Percentiles rank a stretch among this genome's conserved stretches.
These are phyloP conservation scores for Heliconius erato DNA, from an alignment of 2,888 invertebrate genomes.

Conservation along the genomic window DNA sequence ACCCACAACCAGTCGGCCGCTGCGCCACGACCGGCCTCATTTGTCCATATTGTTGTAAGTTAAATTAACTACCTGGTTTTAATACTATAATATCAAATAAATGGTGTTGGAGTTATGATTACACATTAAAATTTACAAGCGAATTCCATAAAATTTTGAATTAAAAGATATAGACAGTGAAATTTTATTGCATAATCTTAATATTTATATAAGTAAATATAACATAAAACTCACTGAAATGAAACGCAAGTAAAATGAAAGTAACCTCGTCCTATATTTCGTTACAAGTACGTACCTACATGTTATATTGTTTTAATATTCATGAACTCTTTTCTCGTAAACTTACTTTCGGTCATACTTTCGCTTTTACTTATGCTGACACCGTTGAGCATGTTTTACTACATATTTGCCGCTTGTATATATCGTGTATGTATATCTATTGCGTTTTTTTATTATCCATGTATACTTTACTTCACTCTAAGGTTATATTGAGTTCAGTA, in stretches of 20 bases:
- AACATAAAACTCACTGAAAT: background rate
- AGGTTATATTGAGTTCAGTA: too few species aligned
- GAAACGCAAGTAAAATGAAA: slow-evolving; percentile 9
- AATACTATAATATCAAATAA: background rate
- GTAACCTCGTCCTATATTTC: background rate
- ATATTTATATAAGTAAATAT: slow-evolving; percentile 10
- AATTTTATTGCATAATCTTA: slow-evolving; percentile 1
- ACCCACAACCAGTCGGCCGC: too few species aligned
- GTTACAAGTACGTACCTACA: background rate
- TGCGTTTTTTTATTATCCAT: background rate
- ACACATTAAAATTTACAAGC: background rate
- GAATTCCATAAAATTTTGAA: background rate
- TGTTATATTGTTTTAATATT: slow-evolving; percentile 28
- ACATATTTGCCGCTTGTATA: background rate
- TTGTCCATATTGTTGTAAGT: background rate
- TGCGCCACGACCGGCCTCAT: too few species aligned
- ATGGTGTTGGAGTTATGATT: background rate
- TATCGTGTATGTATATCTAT: background rate
- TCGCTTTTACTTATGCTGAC: slow-evolving; percentile 12
- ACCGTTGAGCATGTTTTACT: background rate
- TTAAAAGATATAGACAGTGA: background rate
- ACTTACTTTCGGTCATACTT: background rate
- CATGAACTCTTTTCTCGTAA: slow-evolving; percentile 16
- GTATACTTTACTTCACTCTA: too few species aligned
- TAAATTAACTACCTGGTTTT: background rate